These are phyloP conservation scores for Atractosteus spatula DNA, from an alignment of 2,113 vertebrate genomes.

Conservation along the genomic window DNA sequence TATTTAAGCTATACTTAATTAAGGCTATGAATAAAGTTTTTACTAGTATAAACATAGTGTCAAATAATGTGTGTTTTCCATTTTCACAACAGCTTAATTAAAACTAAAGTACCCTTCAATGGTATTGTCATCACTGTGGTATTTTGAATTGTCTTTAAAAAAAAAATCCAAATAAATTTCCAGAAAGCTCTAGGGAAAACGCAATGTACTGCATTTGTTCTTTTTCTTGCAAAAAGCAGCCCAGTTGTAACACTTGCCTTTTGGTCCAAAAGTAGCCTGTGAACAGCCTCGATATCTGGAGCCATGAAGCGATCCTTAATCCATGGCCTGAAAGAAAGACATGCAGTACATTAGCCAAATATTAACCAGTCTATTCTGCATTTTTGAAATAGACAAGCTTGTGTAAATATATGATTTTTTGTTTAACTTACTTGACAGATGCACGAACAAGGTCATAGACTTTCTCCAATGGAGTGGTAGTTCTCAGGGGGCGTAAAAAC, in stretches of 20 bases:
- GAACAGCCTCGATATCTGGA: constrained; percentile 87
- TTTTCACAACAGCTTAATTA: no score
- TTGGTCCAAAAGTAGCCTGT: constrained; percentile 85
- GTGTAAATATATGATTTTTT: constrained; percentile 42
- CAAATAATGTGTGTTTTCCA: neutral
- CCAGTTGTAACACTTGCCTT: constrained; percentile 65
- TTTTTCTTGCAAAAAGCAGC: neutral
- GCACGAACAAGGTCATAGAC: constrained; percentile 96
- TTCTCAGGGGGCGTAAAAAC: constrained; percentile 91
- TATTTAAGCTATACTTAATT: no score
- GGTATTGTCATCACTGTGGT: neutral
- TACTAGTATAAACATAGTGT: no score
- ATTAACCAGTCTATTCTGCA: constrained; percentile 26
- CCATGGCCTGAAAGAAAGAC: constrained; percentile 77
- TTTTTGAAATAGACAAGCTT: constrained; percentile 24
- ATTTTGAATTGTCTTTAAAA: neutral
- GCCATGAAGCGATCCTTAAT: constrained; percentile 98
- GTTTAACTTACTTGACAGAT: constrained; percentile 85
- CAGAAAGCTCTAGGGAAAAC: neutral
- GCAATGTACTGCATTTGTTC: neutral
- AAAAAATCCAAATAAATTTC: neutral
- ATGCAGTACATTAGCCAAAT: constrained; percentile 39
- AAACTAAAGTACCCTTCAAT: no score
- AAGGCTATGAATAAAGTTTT: no score
- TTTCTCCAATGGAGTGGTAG: constrained; percentile 95